Evolutionary conservation across 2,113 vertebrate species (phyloP), one percentile per base, ranked within the genome.

Genomic region (Pelecanus crispus): DNA sequence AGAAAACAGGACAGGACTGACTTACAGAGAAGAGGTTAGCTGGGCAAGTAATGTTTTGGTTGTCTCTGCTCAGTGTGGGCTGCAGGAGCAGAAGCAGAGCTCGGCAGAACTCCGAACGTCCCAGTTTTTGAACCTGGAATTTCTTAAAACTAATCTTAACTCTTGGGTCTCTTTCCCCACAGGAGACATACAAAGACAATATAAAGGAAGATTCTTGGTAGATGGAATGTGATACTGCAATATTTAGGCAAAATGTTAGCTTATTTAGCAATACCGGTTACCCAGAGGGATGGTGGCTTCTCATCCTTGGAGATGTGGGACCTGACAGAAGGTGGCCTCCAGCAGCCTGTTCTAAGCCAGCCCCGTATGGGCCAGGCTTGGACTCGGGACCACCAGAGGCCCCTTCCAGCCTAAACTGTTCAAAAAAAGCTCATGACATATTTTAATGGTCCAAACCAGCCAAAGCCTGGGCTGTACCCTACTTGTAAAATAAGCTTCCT

Each of bases 121-220:
- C 70, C 86, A 86, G 78, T 89, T 85, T 94, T 44, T 75, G 66
- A 85, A 72, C 17, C 13, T 65, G 45, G 34, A 40, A 55, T 92
- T 92, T 80, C 91, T 95, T 95, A 50, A 89, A 68, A 36, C 29
- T 42, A 47, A 68, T 77, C 52, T 66, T 95, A 90, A 90, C 58
- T 77, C 65, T 55, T 55, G 42, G 10, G 13, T 52, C 26, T 87
- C 52, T 44, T 53, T 66, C 17, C 19, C 63, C 17, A 18, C 22
- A 38, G 38, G 63, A 67, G 31, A 71, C 42, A 47, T 9, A 13
- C 13, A 28, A 59, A 58, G 49, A 32, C 4, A 81, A 28, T 45
- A 28, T 26, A 31, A 67, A 84, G 9, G 32, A 32, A 52, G 34
- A 44, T 52, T 72, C 24, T 55, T 45, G 36, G 29, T 20, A 32